Base-by-base conservation (phyloP, 2,797 vertebrate species). In the Tauraco hartlaubi region DNA sequence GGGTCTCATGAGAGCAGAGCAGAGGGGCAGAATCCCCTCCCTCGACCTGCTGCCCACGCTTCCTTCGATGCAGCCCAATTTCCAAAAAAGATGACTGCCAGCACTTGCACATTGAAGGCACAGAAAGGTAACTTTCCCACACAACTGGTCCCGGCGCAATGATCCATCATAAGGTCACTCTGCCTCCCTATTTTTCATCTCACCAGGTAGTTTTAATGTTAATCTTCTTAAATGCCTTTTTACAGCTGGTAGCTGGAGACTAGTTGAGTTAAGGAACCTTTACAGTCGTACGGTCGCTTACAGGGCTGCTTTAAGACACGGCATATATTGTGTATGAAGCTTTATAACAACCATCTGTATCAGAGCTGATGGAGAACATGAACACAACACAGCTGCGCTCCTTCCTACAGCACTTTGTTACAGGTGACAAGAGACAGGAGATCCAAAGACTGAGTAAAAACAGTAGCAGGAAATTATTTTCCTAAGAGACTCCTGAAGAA, bases 211-310 rank as follows among this genome's bases (percentile, higher is more conserved):
- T 88, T 92, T 46, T 81, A 78, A 81, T 76, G 85, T 73, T 96
- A 85, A 94, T 93, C 86, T 96, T 44, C 76, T 92, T 88, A 94
- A 96, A 92, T 63, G 51, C 35, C 48, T 93, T 84, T 95, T 92
- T 64, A 90, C 35, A 88, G 90, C 83, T 48, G 73, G 61, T 84
- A 41, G 88, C 85, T 92, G 5, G n/a, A 81, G 85, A 90, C 79
- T 75, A 78, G 61, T 35, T 29, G 84, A 91, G 87, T 88, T 75
- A 68, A 87, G 91, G 66, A 94, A 94, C 55, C 80, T 96, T 90
- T 83, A 48, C 77, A 87, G 84, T 51, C 76, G 35, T 76, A 52
- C 63, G 85, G 77, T 54, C 25, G 0, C 82, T 94, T 87, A 80
- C 73, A 84, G 73, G 71, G 55, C 58, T 95, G 91, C 73, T 91